Evolutionary conservation across 2,113 vertebrate genomes (phyloP).

Genomic region (Paracanthobrama guichenoti): DNA sequence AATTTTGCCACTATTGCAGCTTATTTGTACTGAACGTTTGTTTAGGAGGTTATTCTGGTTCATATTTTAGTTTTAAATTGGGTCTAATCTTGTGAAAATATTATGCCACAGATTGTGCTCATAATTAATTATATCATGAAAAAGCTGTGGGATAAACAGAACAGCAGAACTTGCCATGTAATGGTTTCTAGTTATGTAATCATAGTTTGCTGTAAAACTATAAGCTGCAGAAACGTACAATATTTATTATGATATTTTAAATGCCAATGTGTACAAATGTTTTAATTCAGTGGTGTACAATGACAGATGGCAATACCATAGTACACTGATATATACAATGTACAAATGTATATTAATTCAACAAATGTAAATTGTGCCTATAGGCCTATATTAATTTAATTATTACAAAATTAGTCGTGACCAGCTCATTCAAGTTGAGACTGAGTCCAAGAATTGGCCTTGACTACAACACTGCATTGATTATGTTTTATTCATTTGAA

Average conservation of each 20-base stretch:
- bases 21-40: not conserved
- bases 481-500: no score
- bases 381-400: no score
- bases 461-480: no score
- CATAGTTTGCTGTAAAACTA: not conserved
- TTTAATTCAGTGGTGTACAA: not conserved
- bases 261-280: not conserved
- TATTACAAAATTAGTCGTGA: no score
- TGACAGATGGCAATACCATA: not conserved
- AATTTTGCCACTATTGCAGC: not conserved
- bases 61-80: not conserved
- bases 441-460: no score
- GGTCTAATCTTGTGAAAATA: conserved; percentile 16
- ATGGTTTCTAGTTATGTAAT: not conserved
- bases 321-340: no score
- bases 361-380: no score
- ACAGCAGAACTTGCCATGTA: not conserved
- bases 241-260: not conserved
- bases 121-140: conserved; percentile 6
- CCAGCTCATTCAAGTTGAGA: no score
- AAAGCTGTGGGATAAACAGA: not conserved
- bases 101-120: conserved; percentile 20
- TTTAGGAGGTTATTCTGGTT: not conserved
- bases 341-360: no score
- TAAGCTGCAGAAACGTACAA: not conserved